Conservation (phyloP, 1,140 invertebrate genomes). For the Macrocentrus cingulum region DNA sequence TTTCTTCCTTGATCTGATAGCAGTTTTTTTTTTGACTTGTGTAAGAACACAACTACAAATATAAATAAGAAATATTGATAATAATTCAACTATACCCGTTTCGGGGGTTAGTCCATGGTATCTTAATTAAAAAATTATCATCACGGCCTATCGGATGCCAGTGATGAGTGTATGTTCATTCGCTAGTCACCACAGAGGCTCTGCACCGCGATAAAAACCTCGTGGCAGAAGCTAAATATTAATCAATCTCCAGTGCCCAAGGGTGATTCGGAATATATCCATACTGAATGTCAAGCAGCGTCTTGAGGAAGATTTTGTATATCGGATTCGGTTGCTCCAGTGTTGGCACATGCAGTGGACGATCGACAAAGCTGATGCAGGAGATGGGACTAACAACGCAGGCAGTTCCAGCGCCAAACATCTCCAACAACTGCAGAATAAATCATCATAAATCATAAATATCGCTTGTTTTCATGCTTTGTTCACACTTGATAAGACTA, state of each 20-base stretch:
- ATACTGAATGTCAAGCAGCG: constrained; percentile 84
- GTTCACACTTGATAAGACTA: not conserved
- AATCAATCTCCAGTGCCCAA: constrained; percentile 67
- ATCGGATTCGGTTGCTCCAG: constrained; percentile 70
- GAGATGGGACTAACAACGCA: constrained; percentile 89
- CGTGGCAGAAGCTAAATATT: constrained; percentile 21
- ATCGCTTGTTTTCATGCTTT: not conserved
- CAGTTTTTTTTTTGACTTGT: too few species aligned
- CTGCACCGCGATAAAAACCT: not conserved
- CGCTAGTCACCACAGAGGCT: too few species aligned
- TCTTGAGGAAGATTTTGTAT: constrained; percentile 69
- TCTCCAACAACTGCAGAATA: constrained; percentile 77
- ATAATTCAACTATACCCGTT: too few species aligned
- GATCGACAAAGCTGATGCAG: constrained; percentile 72
- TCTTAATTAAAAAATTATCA: too few species aligned
- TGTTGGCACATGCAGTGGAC: constrained; percentile 73
- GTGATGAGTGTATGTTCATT: too few species aligned
- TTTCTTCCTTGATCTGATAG: too few species aligned
- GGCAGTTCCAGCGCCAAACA: constrained; percentile 95
- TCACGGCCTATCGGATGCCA: too few species aligned
- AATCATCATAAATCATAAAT: constrained; percentile 20
- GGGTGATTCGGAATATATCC: constrained; percentile 75
- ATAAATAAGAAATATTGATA: too few species aligned
- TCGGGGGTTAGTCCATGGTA: too few species aligned
- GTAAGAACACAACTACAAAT: too few species aligned